phyloP scores from a whole-genome alignment of 2,888 invertebrate species.

The Acleris literana region DNA sequence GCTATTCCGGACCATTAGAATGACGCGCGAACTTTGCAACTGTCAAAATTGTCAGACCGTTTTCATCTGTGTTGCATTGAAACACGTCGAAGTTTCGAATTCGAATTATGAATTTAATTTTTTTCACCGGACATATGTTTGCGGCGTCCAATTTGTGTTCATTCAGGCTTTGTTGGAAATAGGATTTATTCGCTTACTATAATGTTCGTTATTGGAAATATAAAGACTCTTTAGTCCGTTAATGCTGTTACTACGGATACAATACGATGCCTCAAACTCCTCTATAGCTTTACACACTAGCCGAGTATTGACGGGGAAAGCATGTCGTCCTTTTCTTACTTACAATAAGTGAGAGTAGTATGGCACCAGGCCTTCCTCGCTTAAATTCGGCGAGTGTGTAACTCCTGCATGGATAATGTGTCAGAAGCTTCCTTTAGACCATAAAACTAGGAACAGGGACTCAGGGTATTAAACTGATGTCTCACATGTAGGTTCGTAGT shows the following conservation, averaged over 20 bases:
- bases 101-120: conserved; percentile 43
- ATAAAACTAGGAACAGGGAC: too few relatives aligned
- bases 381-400: too few relatives aligned
- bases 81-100: conserved; percentile 37
- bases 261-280: not conserved
- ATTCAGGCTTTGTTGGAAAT: conserved; percentile 65
- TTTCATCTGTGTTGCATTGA: conserved; percentile 39
- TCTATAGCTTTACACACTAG: not conserved
- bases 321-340: too few relatives aligned
- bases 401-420: too few relatives aligned
- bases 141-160: conserved; percentile 75
- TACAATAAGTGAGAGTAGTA: too few relatives aligned
- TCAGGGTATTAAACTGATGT: too few relatives aligned
- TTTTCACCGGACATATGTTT: conserved; percentile 72
- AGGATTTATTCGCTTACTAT: conserved; percentile 57
- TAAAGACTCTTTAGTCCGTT: conserved; percentile 23
- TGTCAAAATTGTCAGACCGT: conserved; percentile 43
- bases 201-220: conserved; percentile 31
- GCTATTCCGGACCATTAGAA: conserved; percentile 68
- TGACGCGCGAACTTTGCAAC: conserved; percentile 46
- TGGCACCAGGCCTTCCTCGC: too few relatives aligned
- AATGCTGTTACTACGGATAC: not conserved
- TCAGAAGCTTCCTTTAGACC: too few relatives aligned
- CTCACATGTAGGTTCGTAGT: too few relatives aligned
- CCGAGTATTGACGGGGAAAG: not conserved